Base-by-base conservation (phyloP, 2,888 invertebrate species). In the Dryocosmus kuriphilus region DNA sequence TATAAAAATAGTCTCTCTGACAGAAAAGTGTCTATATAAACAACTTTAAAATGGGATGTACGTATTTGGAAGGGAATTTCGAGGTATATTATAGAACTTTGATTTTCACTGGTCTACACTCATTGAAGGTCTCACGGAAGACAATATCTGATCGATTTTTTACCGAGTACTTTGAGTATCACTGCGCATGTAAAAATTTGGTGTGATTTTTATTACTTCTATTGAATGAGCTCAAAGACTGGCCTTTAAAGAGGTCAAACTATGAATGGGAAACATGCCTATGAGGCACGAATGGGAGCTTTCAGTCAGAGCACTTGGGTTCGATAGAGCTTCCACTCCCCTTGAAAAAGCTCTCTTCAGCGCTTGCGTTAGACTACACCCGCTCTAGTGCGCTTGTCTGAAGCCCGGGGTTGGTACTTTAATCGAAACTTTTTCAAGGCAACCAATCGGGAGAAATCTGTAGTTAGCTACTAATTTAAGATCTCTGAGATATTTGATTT, bases 251-350 rank as follows among this genome's bases (percentile, higher is more conserved):
- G 24, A 73, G 71, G 76, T 77, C 75, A 60, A 62, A 71, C 83
- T 79, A 86, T 86, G 87, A 88, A 88, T 86, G 86, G 80, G 82
- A 74, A 80, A 76, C 79, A 81, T 78, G 60, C 60, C 57, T 65
- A n/a, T 19, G 62, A 27, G 41, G 76, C 77, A 81, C n/a, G 62
- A 81, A 67, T 67, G 76, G 74, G 61, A 74, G 78, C 74, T 79
- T 80, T 79, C 79, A 77, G 74, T 76, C 75, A 78, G 74, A 79
- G 80, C 74, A 81, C 76, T 79, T 71, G 67, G 67, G 67, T 71
- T 71, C 77, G 79, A 80, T 81, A 81, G 82, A 82, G 79, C 81
- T 82, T 84, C 81, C 84, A 81, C 83, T 84, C 83, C 83, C 83
- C 77, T 77, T 63, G 51, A 71, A 71, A 75, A 32, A 60, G 71